Evolutionary conservation across 2,888 invertebrate genomes (phyloP).

Genomic region (Tiliacea citrago): DNA sequence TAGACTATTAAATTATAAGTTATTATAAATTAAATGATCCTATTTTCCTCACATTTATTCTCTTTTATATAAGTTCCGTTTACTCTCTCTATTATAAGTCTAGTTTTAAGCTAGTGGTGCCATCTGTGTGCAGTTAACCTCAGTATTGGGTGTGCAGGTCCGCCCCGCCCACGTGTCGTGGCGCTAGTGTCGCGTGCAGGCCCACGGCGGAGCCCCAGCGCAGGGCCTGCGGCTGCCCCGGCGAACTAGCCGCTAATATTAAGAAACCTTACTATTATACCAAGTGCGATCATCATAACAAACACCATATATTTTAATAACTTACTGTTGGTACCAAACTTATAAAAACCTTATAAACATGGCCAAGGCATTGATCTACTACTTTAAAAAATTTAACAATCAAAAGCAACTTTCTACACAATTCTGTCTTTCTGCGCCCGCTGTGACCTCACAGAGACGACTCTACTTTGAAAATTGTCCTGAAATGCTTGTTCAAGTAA

Average conservation of each 20-base stretch:
- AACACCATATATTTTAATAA: constrained; percentile 66
- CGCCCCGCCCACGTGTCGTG: too few relatives aligned
- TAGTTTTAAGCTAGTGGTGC: constrained; percentile 20
- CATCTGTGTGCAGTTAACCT: constrained; percentile 31
- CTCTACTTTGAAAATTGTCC: background rate
- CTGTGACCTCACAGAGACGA: background rate
- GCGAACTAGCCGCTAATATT: constrained; percentile 68
- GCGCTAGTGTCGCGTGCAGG: too few relatives aligned
- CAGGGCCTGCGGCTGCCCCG: constrained; percentile 69
- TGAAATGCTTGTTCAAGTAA: background rate
- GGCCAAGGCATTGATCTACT: background rate
- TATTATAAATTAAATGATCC: background rate
- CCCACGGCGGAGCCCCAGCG: constrained; percentile 34
- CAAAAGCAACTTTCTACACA: background rate
- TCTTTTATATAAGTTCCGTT: constrained; percentile 1
- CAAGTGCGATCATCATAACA: constrained; percentile 64
- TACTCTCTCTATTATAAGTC: background rate
- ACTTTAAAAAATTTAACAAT: background rate
- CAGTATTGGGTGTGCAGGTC: constrained; percentile 53
- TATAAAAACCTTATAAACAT: background rate
- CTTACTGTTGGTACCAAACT: background rate
- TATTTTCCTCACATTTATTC: background rate
- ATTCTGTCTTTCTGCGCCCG: background rate
- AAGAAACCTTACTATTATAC: constrained; percentile 75
- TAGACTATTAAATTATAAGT: background rate